Percentiles rank a stretch among this genome's conserved stretches.
Conservation (phyloP, 2,113 vertebrate genomes). For the Notarius lentiginosus region DNA sequence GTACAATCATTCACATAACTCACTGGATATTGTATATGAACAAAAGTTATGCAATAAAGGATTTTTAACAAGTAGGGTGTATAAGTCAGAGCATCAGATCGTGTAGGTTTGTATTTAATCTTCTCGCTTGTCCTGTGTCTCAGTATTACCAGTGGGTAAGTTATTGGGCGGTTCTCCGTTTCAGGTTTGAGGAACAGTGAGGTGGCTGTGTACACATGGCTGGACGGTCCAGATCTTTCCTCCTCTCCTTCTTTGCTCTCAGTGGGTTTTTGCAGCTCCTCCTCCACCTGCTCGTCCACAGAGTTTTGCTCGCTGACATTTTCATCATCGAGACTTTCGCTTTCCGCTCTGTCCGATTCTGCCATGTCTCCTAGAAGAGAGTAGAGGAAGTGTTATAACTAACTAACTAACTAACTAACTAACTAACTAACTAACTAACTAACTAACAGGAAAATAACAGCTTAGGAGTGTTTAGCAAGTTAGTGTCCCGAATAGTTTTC, state of each 20-base stretch:
- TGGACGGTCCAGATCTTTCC: background rate
- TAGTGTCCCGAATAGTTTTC: background rate
- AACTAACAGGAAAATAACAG: background rate
- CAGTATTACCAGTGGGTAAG: constrained; percentile 78
- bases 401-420: background rate
- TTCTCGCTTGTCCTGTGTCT: background rate
- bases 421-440: background rate
- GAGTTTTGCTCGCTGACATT: background rate
- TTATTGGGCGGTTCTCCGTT: constrained; percentile 32
- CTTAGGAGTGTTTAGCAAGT: background rate
- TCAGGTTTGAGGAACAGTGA: constrained; percentile 68
- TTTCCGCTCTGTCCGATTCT: background rate
- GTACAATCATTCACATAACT: background rate
- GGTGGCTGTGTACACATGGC: constrained; percentile 67
- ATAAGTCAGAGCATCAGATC: background rate
- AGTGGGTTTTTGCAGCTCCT: background rate
- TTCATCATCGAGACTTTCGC: background rate
- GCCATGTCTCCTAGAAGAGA: constrained; percentile 43
- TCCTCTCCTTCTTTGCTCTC: background rate
- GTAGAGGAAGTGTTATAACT: background rate
- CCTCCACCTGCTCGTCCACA: constrained; percentile 23
- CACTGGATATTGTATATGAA: background rate
- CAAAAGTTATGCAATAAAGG: background rate
- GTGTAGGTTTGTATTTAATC: background rate
- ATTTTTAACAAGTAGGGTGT: background rate